A percentile compares a stretch with the other conserved stretches of the same genome.
phyloP scores from a whole-genome alignment of 1,140 invertebrate genomes.

The Sinonovacula constricta region DNA sequence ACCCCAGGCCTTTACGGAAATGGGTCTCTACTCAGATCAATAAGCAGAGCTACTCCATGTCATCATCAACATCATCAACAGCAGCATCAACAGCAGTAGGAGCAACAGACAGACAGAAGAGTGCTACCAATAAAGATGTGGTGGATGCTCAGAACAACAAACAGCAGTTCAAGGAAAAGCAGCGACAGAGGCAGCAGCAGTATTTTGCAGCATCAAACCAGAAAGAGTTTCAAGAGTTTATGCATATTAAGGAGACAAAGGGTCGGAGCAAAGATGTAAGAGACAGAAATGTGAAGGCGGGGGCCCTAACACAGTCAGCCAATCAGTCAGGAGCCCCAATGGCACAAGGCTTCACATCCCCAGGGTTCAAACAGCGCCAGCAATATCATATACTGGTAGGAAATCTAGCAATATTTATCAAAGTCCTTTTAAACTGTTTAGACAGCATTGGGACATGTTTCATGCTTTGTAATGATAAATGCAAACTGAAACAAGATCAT shows the following conservation, averaged over 20 bases:
- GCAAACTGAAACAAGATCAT: too few relatives aligned
- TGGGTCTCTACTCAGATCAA: constrained; percentile 48
- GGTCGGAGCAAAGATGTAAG: constrained; percentile 12
- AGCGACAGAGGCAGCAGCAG: constrained; percentile 60
- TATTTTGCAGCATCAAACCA: constrained; percentile 61
- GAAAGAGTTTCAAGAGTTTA: constrained; percentile 61
- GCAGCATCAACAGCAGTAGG: background rate
- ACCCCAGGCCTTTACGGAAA: constrained; percentile 50
- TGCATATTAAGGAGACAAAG: constrained; percentile 49
- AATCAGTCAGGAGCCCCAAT: too few relatives aligned
- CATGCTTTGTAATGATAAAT: too few relatives aligned
- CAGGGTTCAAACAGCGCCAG: constrained; percentile 43
- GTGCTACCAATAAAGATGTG: constrained; percentile 12
- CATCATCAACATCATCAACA: background rate
- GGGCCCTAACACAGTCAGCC: background rate
- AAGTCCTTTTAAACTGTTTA: too few relatives aligned
- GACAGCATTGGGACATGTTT: too few relatives aligned
- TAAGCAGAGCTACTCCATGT: background rate
- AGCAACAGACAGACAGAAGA: too few relatives aligned
- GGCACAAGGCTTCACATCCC: too few relatives aligned
- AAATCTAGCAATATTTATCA: too few relatives aligned
- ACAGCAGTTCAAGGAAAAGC: constrained; percentile 48
- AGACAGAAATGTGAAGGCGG: constrained; percentile 15
- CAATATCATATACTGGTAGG: constrained; percentile 59
- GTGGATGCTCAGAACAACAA: constrained; percentile 25